phyloP scores from a whole-genome alignment of 1,140 invertebrate species.

The Drosophila ercepeae region DNA sequence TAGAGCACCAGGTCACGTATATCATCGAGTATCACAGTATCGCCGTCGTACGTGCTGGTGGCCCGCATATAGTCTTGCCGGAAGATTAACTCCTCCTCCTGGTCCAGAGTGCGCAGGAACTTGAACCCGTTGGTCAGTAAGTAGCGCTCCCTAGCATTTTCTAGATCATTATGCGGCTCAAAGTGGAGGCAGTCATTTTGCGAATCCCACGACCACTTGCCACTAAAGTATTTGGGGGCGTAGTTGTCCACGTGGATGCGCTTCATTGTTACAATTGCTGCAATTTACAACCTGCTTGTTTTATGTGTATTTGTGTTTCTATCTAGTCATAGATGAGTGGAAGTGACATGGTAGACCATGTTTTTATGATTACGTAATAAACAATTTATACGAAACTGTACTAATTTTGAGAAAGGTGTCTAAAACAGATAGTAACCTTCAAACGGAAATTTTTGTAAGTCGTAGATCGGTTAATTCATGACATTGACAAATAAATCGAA shows the following conservation, averaged over 20 bases:
- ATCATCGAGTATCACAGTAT: slow-evolving; percentile 59
- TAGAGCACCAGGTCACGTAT: slow-evolving; percentile 71
- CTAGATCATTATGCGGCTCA: slow-evolving; percentile 47
- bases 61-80: slow-evolving; percentile 55
- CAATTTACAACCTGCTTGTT: background rate
- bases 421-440: no score
- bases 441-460: no score
- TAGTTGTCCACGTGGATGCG: slow-evolving; percentile 54
- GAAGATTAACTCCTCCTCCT: slow-evolving; percentile 73
- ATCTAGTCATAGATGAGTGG: no score
- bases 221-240: slow-evolving; percentile 62
- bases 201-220: slow-evolving; percentile 68
- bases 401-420: no score
- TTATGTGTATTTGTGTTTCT: no score
- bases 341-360: no score
- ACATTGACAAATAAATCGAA: no score
- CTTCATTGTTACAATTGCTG: slow-evolving; percentile 24
- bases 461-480: no score
- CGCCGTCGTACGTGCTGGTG: slow-evolving; percentile 43
- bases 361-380: no score
- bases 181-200: slow-evolving; percentile 53
- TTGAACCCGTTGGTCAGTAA: slow-evolving; percentile 57
- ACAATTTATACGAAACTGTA: no score
- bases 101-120: slow-evolving; percentile 58
- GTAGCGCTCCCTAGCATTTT: slow-evolving; percentile 43